These are phyloP conservation scores for Yponomeuta malinellus DNA, from an alignment of 2,888 invertebrate genomes.

Conservation along the genomic window DNA sequence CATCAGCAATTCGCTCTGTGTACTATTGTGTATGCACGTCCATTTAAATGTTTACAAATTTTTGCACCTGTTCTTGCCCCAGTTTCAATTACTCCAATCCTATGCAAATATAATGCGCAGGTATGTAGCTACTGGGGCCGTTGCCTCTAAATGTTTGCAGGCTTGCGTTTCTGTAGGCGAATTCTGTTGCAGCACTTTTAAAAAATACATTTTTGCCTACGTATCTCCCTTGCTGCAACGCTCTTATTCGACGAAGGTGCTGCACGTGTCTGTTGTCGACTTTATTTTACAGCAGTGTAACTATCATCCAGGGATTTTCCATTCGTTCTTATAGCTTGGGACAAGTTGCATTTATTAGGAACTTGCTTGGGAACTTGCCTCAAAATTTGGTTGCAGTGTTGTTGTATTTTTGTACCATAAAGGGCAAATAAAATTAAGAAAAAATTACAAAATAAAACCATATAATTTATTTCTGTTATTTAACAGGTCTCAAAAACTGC, in stretches of 20 bases:
- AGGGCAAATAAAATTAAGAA: too few species aligned
- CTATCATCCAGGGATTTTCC: too few species aligned
- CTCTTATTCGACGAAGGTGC: slow-evolving; percentile 19
- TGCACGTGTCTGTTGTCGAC: too few species aligned
- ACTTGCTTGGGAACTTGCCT: too few species aligned
- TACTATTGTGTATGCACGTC: not conserved
- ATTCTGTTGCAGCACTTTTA: slow-evolving; percentile 24
- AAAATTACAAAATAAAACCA: too few species aligned
- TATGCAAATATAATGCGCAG: not conserved
- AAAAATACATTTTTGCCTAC: slow-evolving; percentile 31
- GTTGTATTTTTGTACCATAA: too few species aligned
- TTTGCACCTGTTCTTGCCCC: not conserved
- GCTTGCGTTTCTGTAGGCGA: slow-evolving; percentile 17
- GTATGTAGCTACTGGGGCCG: not conserved
- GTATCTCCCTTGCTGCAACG: slow-evolving; percentile 22
- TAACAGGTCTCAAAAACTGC: too few species aligned
- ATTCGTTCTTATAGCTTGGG: too few species aligned
- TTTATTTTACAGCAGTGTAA: not conserved
- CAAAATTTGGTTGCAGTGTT: too few species aligned
- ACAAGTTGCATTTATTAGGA: too few species aligned
- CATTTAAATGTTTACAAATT: not conserved
- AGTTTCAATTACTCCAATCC: not conserved
- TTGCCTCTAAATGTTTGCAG: slow-evolving; percentile 16
- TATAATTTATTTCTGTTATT: too few species aligned
- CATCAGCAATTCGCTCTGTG: not conserved